Evolutionary conservation across 2,113 vertebrate genomes (phyloP), one percentile per base, ranked within the genome.

Genomic region (Felis chaus): DNA sequence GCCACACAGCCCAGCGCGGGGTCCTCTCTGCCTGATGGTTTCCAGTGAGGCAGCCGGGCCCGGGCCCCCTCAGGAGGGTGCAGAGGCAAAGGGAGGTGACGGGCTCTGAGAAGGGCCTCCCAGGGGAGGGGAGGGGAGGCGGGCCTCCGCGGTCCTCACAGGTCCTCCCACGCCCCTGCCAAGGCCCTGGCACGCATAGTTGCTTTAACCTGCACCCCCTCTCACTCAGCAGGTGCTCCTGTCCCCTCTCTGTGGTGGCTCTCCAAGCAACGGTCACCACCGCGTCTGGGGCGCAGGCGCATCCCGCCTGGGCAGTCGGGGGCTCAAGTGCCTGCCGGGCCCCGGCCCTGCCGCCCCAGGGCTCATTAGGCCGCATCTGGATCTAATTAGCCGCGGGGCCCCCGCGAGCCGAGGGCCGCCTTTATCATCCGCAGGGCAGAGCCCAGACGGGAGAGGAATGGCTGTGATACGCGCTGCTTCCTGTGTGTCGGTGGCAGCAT

Each of bases 291-390:
- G 27, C 1, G 7, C 74, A 50, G 86, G 95, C 96, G 90, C 97
- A 97, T 91, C 97, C 98, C 96, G 95, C 94, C 98, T 97, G 97
- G 97, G 48, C 48, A 3, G 31, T 1, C 0, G 5, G 48, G 98
- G 96, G 98, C 97, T 97, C 98, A 92, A 95, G 98, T 98, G 98
- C 98, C 98, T 97, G 98, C 93, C 45, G 45, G 97, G 97, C 36
- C 66, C 39, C 95, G 61, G 98, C 97, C 98, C 45, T 94, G 93
- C 98, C 93, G 98, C 98, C 98, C 98, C 98, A 97, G 0, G 97
- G 91, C 99, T 99, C 99, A 99, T 99, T 99, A 98, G 99, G 98
- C 95, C 57, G 98, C 99, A 99, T 99, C 99, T 99, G 99, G 99
- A 99, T 99, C 98, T 99, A 98, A 99, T 99, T 99, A 99, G 98